Base-by-base conservation (phyloP, 1,140 invertebrate species). In the Heliconius melpomene region DNA sequence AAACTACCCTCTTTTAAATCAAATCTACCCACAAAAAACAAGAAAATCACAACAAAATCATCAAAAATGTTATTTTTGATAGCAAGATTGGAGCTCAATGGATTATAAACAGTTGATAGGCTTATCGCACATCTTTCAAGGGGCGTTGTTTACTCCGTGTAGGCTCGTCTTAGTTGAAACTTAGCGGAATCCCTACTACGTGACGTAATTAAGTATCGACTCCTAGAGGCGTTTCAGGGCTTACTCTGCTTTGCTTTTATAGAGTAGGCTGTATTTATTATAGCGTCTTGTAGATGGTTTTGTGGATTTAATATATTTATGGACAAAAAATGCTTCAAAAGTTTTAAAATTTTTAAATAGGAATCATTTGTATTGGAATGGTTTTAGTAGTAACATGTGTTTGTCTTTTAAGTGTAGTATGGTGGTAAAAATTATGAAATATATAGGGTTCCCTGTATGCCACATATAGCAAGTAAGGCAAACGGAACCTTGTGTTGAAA, bases 161-260 rank as follows among this genome's bases (percentile, higher is more conserved):
- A 87, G 84, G 84, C 88, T 80, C 75, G 84, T 90, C 91, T 92
- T 91, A 92, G 88, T 91, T 89, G 87, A 89, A 91, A 92, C 85
- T 92, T 92, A 87, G 88, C 85, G 72, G 85, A 88, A 91, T 90
- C 90, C 90, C 81, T 80, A 82, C 81, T 90, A 92, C 91, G 91
- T 92, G 91, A 92, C 85, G 87, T 91, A 92, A 92, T 92, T 91
- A 92, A 88, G 84, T 70, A 79, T 84, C 79, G 81, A 74, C 78
- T 85, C 85, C 85, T 83, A 75, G 78, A 87, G 84, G 83, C 85
- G 84, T 85, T 81, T 60, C 75, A 81, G 23, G 86, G 84, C 86
- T 87, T 84, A 88, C 79, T 83, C 70, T 72, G 77, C 77, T 80
- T 84, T 81, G 79, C 82, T 85, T 80, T 82, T 57, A 76, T 82